Percentiles rank a stretch among this genome's conserved stretches.
phyloP scores from a whole-genome alignment of 2,888 invertebrate genomes.

The Xylophagus ater region DNA sequence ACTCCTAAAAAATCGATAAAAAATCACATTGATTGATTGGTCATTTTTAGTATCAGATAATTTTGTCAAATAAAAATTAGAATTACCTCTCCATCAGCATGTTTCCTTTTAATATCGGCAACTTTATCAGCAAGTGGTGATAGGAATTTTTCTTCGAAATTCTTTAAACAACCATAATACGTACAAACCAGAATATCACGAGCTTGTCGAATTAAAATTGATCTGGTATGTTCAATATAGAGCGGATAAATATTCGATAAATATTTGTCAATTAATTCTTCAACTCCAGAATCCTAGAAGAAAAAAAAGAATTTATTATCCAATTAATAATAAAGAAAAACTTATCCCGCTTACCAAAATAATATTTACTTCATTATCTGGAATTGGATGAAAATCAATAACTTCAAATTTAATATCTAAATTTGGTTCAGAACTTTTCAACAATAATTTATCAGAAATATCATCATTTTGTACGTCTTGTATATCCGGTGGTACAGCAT shows the following conservation, averaged over 20 bases:
- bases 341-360: not conserved
- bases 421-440: too few relatives aligned
- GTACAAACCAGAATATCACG: conserved; percentile 54
- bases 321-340: not conserved
- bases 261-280: conserved; percentile 47
- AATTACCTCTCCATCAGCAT: conserved; percentile 37
- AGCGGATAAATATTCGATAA: conserved; percentile 52
- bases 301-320: conserved; percentile 1
- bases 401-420: too few relatives aligned
- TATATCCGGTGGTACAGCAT: conserved; percentile 15
- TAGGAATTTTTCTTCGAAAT: conserved; percentile 53
- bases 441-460: not conserved
- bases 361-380: not conserved
- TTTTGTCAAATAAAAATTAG: too few relatives aligned
- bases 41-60: too few relatives aligned
- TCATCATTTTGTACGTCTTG: not conserved
- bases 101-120: conserved; percentile 41
- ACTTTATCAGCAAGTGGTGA: conserved; percentile 48
- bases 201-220: conserved; percentile 55
- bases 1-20: too few relatives aligned
- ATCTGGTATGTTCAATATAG: conserved; percentile 44
- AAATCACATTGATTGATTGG: too few relatives aligned
- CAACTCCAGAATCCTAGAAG: conserved; percentile 24
- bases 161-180: conserved; percentile 50
- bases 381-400: not conserved